Percentiles rank a stretch among this genome's conserved stretches.
These are phyloP conservation scores for Hypercompe scribonia DNA, from an alignment of 2,888 invertebrate species.

Conservation along the genomic window DNA sequence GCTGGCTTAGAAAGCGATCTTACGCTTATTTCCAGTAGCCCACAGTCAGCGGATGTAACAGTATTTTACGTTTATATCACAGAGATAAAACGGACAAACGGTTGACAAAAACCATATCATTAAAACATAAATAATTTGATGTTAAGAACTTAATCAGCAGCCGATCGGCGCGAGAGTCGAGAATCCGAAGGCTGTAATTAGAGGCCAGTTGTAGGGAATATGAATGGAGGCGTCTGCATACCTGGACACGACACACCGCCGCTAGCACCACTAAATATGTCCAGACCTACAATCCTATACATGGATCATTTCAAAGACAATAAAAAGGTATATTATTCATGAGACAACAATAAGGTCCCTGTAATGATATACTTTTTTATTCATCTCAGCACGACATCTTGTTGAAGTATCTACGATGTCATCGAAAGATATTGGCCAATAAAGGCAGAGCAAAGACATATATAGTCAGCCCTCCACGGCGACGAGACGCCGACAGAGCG, in stretches of 20 bases:
- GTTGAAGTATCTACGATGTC: conserved; percentile 71
- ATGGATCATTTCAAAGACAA: conserved; percentile 40
- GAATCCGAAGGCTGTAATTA: conserved; percentile 73
- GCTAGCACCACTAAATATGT: conserved; percentile 57
- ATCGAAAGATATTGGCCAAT: conserved; percentile 71
- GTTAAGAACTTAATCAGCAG: conserved; percentile 78
- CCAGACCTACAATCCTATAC: conserved; percentile 34
- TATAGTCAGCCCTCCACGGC: conserved; percentile 63
- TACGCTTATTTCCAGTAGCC: conserved; percentile 52
- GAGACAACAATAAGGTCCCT: conserved; percentile 28
- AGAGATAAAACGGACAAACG: conserved; percentile 19
- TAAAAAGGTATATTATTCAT: conserved; percentile 45
- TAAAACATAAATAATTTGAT: conserved; percentile 66
- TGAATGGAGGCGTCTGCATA: conserved; percentile 76
- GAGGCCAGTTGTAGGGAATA: conserved; percentile 76
- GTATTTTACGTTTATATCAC: conserved; percentile 5
- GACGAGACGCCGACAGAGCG: conserved; percentile 72
- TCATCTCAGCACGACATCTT: conserved; percentile 69
- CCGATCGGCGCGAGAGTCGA: conserved; percentile 60
- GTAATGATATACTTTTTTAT: conserved; percentile 60
- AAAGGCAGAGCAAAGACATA: conserved; percentile 70
- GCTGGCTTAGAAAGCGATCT: conserved; percentile 53
- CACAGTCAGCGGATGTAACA: conserved; percentile 24
- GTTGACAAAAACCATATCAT: conserved; percentile 54
- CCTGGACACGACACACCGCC: conserved; percentile 59